These are phyloP conservation scores for Lonchura striata DNA, from an alignment of 2,113 vertebrate species.

Conservation along the genomic window DNA sequence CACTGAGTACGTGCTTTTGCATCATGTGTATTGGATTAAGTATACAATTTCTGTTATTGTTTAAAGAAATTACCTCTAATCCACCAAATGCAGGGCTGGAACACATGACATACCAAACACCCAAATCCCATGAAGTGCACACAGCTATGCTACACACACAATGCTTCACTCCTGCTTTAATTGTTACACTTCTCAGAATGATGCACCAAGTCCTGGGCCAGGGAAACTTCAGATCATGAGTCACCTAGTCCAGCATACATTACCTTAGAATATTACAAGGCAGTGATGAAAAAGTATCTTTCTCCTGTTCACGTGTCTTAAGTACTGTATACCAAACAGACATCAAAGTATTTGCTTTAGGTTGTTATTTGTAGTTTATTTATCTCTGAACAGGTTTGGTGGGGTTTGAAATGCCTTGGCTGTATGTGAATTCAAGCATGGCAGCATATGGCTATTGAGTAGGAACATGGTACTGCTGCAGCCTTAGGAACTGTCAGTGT, in stretches of 20 bases:
- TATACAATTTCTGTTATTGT: conserved; percentile 19
- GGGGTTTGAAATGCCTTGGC: conserved; percentile 2
- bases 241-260: conserved; percentile 28
- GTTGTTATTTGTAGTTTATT: conserved; percentile 58
- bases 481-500: not conserved
- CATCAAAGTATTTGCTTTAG: conserved; percentile 51
- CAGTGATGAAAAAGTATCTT: conserved; percentile 27
- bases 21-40: conserved; percentile 37
- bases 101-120: not conserved
- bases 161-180: conserved; percentile 28
- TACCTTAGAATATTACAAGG: conserved; percentile 35
- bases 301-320: conserved; percentile 37
- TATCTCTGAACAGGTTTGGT: conserved; percentile 53
- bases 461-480: not conserved
- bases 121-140: not conserved
- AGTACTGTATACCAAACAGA: conserved; percentile 34
- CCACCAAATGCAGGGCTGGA: conserved; percentile 12
- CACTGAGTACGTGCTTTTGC: not conserved
- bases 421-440: not conserved
- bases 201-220: not conserved
- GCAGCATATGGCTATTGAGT: not conserved
- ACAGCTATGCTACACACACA: not conserved
- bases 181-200: not conserved
- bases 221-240: conserved; percentile 6
- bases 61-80: conserved; percentile 33